A percentile compares a stretch with the other conserved stretches of the same genome.
These are phyloP conservation scores for Periophthalmodon schlosseri DNA, from an alignment of 2,113 vertebrate species.

Conservation along the genomic window DNA sequence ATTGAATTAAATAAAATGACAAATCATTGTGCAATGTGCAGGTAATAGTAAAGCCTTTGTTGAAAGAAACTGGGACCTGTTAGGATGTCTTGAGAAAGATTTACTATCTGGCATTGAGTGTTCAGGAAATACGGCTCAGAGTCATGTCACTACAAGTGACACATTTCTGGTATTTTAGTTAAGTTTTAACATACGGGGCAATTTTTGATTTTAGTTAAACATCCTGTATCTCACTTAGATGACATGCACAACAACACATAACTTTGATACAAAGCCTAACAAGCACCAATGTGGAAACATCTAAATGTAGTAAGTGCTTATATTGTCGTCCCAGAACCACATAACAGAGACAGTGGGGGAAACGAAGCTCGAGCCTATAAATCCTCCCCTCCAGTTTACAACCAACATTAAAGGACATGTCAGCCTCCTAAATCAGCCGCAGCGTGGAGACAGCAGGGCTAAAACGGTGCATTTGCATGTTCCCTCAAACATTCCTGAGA, in stretches of 20 bases:
- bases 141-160: conserved; percentile 6
- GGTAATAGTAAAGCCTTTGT: neutral
- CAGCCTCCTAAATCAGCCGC: conserved; percentile 69
- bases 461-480: conserved; percentile 69
- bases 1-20: too few relatives aligned
- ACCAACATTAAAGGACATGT: conserved; percentile 71
- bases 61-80: neutral
- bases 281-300: conserved; percentile 12
- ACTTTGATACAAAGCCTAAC: conserved; percentile 8
- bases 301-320: conserved; percentile 36
- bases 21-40: neutral
- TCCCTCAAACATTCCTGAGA: conserved; percentile 69
- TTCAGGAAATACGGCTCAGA: neutral
- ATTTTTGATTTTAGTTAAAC: neutral
- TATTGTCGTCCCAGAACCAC: conserved; percentile 46
- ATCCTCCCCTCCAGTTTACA: conserved; percentile 68
- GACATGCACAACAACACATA: neutral
- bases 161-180: conserved; percentile 2
- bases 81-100: neutral
- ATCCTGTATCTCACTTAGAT: neutral
- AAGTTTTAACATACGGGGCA: neutral
- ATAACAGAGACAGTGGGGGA: conserved; percentile 43
- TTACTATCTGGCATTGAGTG: neutral
- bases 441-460: conserved; percentile 55
- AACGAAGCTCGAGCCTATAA: conserved; percentile 58